Percentiles rank a stretch among this genome's conserved stretches.
Conservation (phyloP, 2,113 vertebrate species). For the Gnathonemus longibarbis region DNA sequence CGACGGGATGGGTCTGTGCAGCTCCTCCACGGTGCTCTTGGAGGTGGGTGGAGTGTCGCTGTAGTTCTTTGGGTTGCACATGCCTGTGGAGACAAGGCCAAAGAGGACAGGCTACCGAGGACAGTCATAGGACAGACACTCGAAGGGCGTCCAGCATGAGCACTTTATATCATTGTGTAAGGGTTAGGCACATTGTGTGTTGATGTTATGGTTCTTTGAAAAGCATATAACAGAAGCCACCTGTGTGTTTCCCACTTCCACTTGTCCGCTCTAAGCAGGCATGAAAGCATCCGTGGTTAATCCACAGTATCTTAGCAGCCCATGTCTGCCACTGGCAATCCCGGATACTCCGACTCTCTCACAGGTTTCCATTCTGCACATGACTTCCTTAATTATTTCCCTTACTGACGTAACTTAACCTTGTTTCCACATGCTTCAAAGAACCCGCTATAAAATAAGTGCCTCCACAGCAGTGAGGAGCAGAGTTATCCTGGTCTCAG, state of each 20-base stretch:
- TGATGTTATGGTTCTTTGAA: neutral
- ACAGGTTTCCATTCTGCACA: neutral
- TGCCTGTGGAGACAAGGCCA: slow-evolving; percentile 59
- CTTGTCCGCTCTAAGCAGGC: neutral
- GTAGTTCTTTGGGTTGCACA: slow-evolving; percentile 97
- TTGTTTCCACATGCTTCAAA: neutral
- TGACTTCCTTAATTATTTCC: neutral
- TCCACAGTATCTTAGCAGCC: neutral
- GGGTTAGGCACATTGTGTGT: neutral
- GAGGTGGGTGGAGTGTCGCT: slow-evolving; percentile 94
- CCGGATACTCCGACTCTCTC: neutral
- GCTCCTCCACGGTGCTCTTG: slow-evolving; percentile 94
- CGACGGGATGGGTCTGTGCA: slow-evolving; percentile 92
- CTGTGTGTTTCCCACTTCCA: neutral
- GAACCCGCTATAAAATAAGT: neutral
- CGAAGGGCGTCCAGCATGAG: neutral
- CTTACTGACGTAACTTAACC: neutral
- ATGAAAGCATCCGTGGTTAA: neutral
- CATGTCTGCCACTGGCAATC: neutral
- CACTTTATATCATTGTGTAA: neutral
- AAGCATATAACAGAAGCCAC: neutral
- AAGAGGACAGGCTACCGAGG: neutral
- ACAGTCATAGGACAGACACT: neutral
- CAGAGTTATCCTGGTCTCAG: neutral
- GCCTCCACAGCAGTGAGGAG: neutral